Conservation (phyloP, 2,797 vertebrate species). For the Neosilurus hyrtlii region DNA sequence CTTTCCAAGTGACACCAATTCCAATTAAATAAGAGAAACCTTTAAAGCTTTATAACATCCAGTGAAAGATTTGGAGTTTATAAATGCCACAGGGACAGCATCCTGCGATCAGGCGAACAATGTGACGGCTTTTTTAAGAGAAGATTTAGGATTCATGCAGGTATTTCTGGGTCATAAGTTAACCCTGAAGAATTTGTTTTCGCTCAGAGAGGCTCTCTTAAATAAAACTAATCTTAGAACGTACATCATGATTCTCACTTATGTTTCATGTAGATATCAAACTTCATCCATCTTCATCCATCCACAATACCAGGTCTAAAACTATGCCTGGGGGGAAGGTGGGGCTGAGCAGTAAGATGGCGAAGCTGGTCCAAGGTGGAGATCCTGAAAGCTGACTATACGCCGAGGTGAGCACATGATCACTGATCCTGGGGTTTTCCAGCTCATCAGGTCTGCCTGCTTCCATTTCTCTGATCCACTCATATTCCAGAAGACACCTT, state of each 20-base stretch:
- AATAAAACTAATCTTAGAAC: background rate
- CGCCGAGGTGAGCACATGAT: conserved; percentile 64
- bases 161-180: background rate
- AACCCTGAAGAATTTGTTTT: background rate
- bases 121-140: background rate
- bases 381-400: conserved; percentile 83
- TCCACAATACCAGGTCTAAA: conserved; percentile 78
- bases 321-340: conserved; percentile 93
- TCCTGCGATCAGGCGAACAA: background rate
- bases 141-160: background rate
- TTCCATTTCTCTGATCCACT: too few relatives aligned
- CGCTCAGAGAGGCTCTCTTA: background rate
- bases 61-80: background rate
- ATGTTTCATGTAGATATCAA: background rate
- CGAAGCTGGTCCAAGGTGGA: conserved; percentile 79
- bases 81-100: background rate
- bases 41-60: background rate
- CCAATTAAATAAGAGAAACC: conserved; percentile 1
- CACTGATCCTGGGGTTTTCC: too few relatives aligned
- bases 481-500: too few relatives aligned
- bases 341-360: conserved; percentile 87
- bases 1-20: conserved; percentile 16
- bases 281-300: too few relatives aligned
- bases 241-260: background rate
- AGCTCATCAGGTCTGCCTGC: too few relatives aligned